Conservation (phyloP, 2,888 invertebrate genomes). For the Mantis religiosa region DNA sequence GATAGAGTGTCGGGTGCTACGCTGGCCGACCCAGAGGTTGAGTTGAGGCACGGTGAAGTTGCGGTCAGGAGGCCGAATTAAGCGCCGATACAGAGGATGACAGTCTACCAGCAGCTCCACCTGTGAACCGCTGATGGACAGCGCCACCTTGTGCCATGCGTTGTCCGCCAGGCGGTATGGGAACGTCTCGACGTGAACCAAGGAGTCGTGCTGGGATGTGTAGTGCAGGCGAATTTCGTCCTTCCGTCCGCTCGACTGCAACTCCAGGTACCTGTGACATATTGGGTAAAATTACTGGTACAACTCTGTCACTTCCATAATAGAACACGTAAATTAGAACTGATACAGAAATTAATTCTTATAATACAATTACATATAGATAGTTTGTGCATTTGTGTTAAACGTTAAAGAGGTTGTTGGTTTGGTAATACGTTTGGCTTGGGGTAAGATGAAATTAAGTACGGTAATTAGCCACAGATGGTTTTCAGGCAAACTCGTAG, state of each 20-base stretch:
- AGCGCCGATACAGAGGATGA: conserved; percentile 76
- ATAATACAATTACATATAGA: no score
- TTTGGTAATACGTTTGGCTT: no score
- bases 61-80: conserved; percentile 64
- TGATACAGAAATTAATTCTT: no score
- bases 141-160: conserved; percentile 81
- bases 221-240: conserved; percentile 84
- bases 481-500: no score
- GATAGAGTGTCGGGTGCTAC: conserved; percentile 77
- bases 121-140: conserved; percentile 78
- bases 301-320: no score
- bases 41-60: conserved; percentile 70
- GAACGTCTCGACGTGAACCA: conserved; percentile 78
- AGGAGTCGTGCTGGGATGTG: conserved; percentile 55
- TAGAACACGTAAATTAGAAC: no score
- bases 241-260: conserved; percentile 84
- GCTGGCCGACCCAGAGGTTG: conserved; percentile 82
- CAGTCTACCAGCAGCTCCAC: conserved; percentile 84
- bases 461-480: no score
- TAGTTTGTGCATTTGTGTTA: no score
- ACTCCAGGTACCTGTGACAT: conserved; percentile 82
- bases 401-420: no score
- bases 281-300: no score
- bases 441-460: no score
- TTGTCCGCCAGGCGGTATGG: conserved; percentile 83